Percentiles rank a stretch among this genome's conserved stretches.
phyloP scores from a whole-genome alignment of 2,888 invertebrate genomes.

The Liopterus haemorrhoidalis region DNA sequence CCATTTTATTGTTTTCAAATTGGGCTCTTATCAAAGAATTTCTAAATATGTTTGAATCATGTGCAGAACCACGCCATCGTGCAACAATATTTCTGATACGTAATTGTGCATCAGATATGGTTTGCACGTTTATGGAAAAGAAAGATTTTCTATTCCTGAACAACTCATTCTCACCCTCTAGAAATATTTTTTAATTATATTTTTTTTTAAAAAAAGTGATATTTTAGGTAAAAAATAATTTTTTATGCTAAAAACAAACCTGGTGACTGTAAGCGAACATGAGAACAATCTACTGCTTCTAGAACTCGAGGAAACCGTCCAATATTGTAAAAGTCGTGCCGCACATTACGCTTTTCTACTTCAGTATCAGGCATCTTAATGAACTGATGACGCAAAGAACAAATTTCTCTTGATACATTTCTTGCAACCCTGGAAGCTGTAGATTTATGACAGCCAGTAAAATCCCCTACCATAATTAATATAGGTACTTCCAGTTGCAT shows the following conservation, averaged over 20 bases:
- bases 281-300: conserved; percentile 21
- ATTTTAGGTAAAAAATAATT: neutral
- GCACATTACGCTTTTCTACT: conserved; percentile 8
- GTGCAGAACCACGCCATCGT: conserved; percentile 34
- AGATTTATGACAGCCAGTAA: conserved; percentile 12
- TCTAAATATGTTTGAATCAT: conserved; percentile 28
- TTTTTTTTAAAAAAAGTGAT: conserved; percentile 15
- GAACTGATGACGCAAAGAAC: conserved; percentile 4
- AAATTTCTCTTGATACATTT: conserved; percentile 13
- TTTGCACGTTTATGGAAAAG: conserved; percentile 35
- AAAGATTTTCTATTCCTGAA: conserved; percentile 34
- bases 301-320: conserved; percentile 17
- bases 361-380: conserved; percentile 16
- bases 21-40: conserved; percentile 10
- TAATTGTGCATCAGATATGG: conserved; percentile 29
- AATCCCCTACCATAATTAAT: conserved; percentile 17
- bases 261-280: conserved; percentile 4
- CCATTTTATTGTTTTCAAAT: conserved; percentile 12
- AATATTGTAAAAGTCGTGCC: conserved; percentile 20
- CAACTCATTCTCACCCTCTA: conserved; percentile 30
- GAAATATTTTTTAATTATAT: too few relatives aligned
- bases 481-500: conserved; percentile 18
- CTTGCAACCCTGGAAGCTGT: conserved; percentile 10
- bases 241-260: neutral
- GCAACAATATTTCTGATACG: conserved; percentile 32